These are phyloP conservation scores for Amphiprion percula DNA, from an alignment of 2,113 vertebrate genomes.

Conservation along the genomic window DNA sequence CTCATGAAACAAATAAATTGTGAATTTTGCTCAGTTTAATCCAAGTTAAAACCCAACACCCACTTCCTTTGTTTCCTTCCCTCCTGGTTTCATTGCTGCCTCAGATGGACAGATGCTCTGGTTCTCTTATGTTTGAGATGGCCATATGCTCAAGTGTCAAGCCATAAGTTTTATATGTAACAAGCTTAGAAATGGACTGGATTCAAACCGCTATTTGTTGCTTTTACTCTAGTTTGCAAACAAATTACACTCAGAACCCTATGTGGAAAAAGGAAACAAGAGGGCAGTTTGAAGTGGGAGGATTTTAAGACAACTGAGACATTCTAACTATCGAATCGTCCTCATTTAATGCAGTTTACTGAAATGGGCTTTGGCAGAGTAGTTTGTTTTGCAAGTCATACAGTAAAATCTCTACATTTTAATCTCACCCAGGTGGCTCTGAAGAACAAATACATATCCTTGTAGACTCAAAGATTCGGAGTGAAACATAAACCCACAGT, in stretches of 20 bases:
- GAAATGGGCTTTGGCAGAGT: not conserved
- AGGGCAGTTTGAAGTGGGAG: not conserved
- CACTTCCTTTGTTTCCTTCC: too few species aligned
- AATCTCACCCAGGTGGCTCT: slow-evolving; percentile 11
- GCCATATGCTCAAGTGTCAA: too few species aligned
- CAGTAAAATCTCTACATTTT: not conserved
- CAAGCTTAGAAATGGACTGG: too few species aligned
- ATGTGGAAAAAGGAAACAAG: not conserved
- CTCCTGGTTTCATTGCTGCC: too few species aligned
- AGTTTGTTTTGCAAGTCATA: slow-evolving; percentile 4
- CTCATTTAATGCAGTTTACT: not conserved
- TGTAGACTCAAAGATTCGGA: slow-evolving; percentile 19
- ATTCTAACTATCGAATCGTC: slow-evolving; percentile 13
- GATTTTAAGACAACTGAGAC: slow-evolving; percentile 7
- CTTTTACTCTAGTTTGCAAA: not conserved
- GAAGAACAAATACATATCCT: slow-evolving; percentile 9
- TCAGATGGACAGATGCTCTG: too few species aligned
- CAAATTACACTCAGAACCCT: not conserved
- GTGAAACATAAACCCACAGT: slow-evolving; percentile 17
- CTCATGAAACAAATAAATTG: too few species aligned
- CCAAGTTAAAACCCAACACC: too few species aligned
- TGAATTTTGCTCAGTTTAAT: too few species aligned
- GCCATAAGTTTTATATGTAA: too few species aligned
- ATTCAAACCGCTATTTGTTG: too few species aligned
- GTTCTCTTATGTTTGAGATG: too few species aligned